phyloP scores from a whole-genome alignment of 2,113 vertebrate species.

The Chionomys nivalis region DNA sequence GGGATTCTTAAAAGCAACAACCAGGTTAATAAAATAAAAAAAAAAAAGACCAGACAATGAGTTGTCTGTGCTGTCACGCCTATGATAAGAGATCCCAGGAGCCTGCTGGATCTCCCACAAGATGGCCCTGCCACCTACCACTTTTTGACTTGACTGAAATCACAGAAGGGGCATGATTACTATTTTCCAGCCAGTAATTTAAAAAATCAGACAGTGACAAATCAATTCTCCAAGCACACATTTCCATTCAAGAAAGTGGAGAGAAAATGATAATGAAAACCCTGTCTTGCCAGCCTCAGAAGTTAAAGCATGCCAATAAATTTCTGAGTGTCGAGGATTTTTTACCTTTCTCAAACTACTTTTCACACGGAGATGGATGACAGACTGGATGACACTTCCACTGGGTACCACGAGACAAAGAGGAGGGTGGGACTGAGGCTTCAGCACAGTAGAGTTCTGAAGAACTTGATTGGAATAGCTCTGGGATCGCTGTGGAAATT shows the following conservation, averaged over 20 bases:
- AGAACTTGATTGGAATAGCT: background rate
- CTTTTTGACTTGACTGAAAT: constrained; percentile 16
- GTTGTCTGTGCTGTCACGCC: background rate
- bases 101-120: background rate
- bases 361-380: background rate
- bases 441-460: background rate
- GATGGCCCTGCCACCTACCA: background rate
- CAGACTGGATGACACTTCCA: background rate
- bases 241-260: constrained; percentile 17
- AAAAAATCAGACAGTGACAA: constrained; percentile 66
- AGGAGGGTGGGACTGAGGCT: background rate
- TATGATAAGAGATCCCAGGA: background rate
- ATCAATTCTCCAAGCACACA: constrained; percentile 44
- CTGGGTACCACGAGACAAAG: background rate
- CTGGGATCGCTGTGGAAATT: background rate
- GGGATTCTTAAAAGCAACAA: background rate
- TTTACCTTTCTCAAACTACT: background rate
- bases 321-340: background rate
- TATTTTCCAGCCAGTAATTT: constrained; percentile 60
- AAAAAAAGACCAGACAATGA: background rate
- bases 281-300: background rate
- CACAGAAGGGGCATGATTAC: background rate
- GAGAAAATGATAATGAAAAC: background rate
- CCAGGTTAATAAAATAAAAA: background rate
- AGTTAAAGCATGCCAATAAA: background rate